phyloP scores from a whole-genome alignment of 2,797 vertebrate genomes.

The Atherinosoma microstoma region DNA sequence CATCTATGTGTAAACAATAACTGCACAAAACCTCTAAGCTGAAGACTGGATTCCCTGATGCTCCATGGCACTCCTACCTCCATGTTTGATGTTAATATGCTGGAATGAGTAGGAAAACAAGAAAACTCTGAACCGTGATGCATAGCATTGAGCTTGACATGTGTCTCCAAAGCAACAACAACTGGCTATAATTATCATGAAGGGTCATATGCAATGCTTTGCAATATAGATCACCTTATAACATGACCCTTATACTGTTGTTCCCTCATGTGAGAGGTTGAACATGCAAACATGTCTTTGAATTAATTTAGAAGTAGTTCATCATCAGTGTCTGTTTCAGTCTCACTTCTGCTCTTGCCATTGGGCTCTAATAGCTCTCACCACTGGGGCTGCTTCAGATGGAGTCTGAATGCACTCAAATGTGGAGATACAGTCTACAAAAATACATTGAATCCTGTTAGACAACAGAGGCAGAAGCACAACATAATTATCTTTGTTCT shows the following conservation, averaged over 20 bases:
- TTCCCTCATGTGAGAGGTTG: constrained; percentile 8
- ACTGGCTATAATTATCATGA: constrained; percentile 53
- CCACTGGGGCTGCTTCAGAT: constrained; percentile 30
- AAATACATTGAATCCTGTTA: constrained; percentile 40
- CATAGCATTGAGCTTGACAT: constrained; percentile 58
- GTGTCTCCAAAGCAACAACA: constrained; percentile 54
- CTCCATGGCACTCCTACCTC: constrained; percentile 37
- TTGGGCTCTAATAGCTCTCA: constrained; percentile 31
- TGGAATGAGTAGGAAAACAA: constrained; percentile 67
- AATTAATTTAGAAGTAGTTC: constrained; percentile 27
- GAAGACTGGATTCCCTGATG: constrained; percentile 41
- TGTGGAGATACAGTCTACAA: constrained; percentile 24
- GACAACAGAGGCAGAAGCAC: constrained; percentile 33
- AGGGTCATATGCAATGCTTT: constrained; percentile 41
- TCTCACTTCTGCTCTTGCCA: constrained; percentile 41
- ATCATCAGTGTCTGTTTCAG: constrained; percentile 41
- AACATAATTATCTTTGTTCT: constrained; percentile 29
- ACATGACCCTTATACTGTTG: constrained; percentile 26
- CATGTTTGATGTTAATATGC: constrained; percentile 77
- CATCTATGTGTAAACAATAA: constrained; percentile 46
- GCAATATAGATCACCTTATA: constrained; percentile 36
- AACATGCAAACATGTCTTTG: neutral
- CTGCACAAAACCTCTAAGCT: constrained; percentile 40
- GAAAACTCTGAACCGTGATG: constrained; percentile 50
- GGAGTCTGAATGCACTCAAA: constrained; percentile 52